Conservation (phyloP, 1,140 invertebrate genomes). For the Papilio polytes region DNA sequence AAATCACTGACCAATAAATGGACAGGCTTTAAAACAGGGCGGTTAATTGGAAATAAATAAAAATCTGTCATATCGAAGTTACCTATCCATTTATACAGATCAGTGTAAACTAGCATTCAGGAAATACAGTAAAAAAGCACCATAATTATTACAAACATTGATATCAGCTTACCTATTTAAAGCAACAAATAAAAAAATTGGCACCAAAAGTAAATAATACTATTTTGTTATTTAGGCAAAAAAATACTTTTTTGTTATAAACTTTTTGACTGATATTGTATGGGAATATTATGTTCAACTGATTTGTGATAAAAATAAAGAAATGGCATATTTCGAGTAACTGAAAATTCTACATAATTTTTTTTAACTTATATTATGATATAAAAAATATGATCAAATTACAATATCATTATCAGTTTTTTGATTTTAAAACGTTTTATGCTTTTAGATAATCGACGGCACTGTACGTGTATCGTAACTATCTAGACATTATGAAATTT, state of each 20-base stretch:
- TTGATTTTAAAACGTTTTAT: too few relatives aligned
- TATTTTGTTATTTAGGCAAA: background rate
- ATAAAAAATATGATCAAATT: background rate
- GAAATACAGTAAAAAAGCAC: constrained; percentile 70
- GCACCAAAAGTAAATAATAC: constrained; percentile 62
- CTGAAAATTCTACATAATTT: background rate
- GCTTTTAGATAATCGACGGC: background rate
- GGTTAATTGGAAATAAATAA: too few relatives aligned
- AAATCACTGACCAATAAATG: too few relatives aligned
- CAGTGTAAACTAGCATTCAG: constrained; percentile 5
- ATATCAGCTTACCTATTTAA: constrained; percentile 74
- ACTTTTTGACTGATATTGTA: background rate
- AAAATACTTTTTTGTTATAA: background rate
- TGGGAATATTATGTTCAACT: too few relatives aligned
- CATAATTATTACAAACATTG: constrained; percentile 69
- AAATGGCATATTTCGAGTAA: background rate
- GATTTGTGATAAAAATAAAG: background rate
- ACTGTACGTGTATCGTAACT: background rate
- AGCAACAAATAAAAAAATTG: constrained; percentile 73
- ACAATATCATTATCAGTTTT: background rate
- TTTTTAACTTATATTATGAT: background rate
- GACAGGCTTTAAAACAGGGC: too few relatives aligned
- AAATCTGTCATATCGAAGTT: too few relatives aligned
- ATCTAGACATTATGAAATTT: background rate
- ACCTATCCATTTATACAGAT: too few relatives aligned